phyloP scores from a whole-genome alignment of 2,113 vertebrate species.

The Pitta sordida region DNA sequence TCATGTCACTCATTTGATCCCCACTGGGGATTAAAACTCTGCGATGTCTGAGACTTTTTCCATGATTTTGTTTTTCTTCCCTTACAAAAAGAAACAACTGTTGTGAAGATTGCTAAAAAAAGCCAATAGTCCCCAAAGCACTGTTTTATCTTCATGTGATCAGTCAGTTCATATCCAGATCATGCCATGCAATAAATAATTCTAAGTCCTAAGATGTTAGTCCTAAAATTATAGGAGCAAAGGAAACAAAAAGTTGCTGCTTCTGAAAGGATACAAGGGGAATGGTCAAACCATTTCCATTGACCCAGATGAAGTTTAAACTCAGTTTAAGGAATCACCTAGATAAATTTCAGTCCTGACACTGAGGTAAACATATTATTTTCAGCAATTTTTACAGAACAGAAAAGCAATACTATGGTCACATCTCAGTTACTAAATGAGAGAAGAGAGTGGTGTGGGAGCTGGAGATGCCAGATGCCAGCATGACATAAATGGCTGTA shows the following conservation, averaged over 20 bases:
- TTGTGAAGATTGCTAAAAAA: constrained; percentile 42
- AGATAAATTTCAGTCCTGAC: neutral
- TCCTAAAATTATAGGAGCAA: neutral
- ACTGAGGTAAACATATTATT: neutral
- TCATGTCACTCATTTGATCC: neutral
- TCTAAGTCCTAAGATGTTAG: neutral
- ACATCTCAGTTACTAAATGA: neutral
- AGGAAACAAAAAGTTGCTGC: neutral
- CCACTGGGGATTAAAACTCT: neutral
- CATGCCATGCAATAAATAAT: neutral
- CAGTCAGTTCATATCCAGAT: constrained; percentile 9
- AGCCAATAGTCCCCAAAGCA: neutral
- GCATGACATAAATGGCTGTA: neutral
- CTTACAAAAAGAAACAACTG: constrained; percentile 29
- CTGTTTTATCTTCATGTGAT: constrained; percentile 29
- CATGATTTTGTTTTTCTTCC: constrained; percentile 17
- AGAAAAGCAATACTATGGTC: neutral
- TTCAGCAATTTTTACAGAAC: neutral
- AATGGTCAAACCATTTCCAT: neutral
- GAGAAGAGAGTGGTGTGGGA: neutral
- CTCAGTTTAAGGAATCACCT: neutral
- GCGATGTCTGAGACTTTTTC: constrained; percentile 1
- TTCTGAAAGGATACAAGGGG: neutral
- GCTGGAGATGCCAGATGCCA: neutral
- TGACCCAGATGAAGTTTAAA: neutral